Evolutionary conservation across 2,113 vertebrate species (phyloP), one percentile per base, ranked within the genome.

Genomic region (Atrichornis clamosus): DNA sequence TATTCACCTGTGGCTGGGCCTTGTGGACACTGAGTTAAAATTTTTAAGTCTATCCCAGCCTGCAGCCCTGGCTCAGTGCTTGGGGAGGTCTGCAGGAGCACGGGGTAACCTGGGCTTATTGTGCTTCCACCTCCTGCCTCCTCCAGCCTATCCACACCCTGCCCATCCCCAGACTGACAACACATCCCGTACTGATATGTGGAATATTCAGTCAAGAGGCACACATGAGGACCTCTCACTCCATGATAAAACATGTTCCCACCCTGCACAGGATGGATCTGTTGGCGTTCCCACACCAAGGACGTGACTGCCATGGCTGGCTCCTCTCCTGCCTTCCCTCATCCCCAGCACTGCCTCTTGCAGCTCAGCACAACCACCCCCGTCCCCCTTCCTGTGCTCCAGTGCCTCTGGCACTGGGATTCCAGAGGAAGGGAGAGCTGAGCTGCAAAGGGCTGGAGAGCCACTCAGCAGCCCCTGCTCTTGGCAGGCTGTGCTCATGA

Each of bases 211-310:
- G 52, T 17, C 26, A 77, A 77, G 87, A 67, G 39, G 35, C 49
- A n/a, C 16, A 23, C 15, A 4, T 2, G 14, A 50, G 23, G 33
- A 47, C 63, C 33, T 70, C 46, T 41, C 27, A 8, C 46, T 65
- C 55, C 27, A 18, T 18, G 6, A 62, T 33, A 55, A 70, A 70
- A 41, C n/a, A n/a, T 1, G 0, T 49, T 50, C 23, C 39, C 23
- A 14, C 0, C 2, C 72, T 44, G 32, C 62, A 19, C 0, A 0
- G 72, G 62, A 41, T 1, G 17, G 55, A 86, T 47, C 64, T 37
- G 30, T 46, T 86, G 53, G 20, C 12, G 3, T 73, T 78, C 33
- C 42, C 2, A 1, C 22, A 47, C 22, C 35, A 27, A 56, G 26
- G 0, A 7, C 27, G 24, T 1, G 4, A 42, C n/a, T 53, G 1